phyloP scores from a whole-genome alignment of 2,888 invertebrate genomes.

The Iphiclides podalirius region DNA sequence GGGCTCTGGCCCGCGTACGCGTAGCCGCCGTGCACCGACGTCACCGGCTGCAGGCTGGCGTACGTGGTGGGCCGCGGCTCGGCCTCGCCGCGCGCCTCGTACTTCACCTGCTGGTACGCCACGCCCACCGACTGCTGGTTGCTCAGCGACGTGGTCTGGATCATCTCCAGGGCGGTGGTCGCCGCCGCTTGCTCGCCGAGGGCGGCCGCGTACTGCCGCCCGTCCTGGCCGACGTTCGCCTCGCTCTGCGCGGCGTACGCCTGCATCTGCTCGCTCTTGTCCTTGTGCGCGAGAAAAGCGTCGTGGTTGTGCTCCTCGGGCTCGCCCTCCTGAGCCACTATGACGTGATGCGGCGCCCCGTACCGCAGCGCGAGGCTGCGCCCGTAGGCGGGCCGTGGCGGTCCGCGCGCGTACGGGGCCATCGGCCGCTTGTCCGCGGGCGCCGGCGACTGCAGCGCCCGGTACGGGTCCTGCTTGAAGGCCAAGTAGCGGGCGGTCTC shows the following conservation, averaged over 20 bases:
- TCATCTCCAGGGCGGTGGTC: conserved; percentile 59
- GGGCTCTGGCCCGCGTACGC: conserved; percentile 58
- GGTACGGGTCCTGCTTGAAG: conserved; percentile 65
- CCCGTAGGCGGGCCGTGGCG: conserved; percentile 40
- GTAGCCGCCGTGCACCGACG: conserved; percentile 69
- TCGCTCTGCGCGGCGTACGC: conserved; percentile 42
- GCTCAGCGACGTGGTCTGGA: conserved; percentile 59
- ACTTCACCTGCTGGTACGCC: conserved; percentile 65
- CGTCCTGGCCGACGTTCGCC: conserved; percentile 39
- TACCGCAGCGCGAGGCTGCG: conserved; percentile 57
- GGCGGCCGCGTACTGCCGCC: conserved; percentile 54
- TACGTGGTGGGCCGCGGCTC: conserved; percentile 74
- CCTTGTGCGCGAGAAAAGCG: conserved; percentile 52
- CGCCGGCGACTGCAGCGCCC: conserved; percentile 42
- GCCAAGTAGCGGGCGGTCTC: conserved; percentile 65
- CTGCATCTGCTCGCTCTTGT: conserved; percentile 48
- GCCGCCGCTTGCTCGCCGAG: conserved; percentile 48
- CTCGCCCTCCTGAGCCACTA: conserved; percentile 55
- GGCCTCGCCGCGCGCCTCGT: conserved; percentile 64
- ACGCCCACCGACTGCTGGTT: conserved; percentile 65
- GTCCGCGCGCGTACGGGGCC: conserved; percentile 41
- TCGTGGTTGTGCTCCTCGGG: conserved; percentile 51
- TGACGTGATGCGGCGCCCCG: conserved; percentile 58
- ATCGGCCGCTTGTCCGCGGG: conserved; percentile 42
- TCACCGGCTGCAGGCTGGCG: conserved; percentile 83